Evolutionary conservation across 2,113 vertebrate species (phyloP).

Genomic region (Mustela nigripes): DNA sequence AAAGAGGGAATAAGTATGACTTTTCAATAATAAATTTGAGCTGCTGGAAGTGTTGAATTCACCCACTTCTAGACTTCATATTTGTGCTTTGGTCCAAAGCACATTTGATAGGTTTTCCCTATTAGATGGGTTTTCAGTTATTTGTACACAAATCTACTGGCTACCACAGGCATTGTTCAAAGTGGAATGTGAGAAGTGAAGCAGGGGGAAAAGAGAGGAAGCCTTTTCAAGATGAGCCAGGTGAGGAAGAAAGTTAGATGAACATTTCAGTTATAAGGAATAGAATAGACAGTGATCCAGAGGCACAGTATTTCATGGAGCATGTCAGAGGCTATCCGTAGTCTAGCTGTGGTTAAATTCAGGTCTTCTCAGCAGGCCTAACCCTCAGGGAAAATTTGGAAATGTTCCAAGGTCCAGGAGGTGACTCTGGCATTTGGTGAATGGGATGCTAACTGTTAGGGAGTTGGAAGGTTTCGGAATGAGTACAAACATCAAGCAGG

Average conservation of each 20-base stretch:
- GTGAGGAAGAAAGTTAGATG: not conserved
- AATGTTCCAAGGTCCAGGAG: not conserved
- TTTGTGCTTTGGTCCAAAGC: constrained; percentile 12
- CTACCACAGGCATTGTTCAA: not conserved
- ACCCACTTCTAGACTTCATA: not conserved
- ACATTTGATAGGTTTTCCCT: not conserved
- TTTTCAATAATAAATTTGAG: not conserved
- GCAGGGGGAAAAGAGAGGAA: not conserved
- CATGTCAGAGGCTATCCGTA: not conserved
- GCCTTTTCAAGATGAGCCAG: not conserved
- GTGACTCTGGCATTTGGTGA: not conserved
- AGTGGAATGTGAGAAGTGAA: not conserved
- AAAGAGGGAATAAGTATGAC: not conserved
- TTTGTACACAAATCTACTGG: not conserved
- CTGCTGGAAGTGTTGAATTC: not conserved
- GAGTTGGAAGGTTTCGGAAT: not conserved
- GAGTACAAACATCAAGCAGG: not conserved
- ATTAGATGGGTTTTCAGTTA: not conserved
- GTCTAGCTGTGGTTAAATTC: not conserved
- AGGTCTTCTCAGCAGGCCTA: not conserved
- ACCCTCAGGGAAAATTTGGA: not conserved
- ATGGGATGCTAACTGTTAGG: not conserved
- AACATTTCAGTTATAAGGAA: not conserved
- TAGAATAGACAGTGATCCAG: not conserved
- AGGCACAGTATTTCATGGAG: not conserved